Evolutionary conservation across 2,113 vertebrate species (phyloP).

Genomic region (Gracilinanus agilis): DNA sequence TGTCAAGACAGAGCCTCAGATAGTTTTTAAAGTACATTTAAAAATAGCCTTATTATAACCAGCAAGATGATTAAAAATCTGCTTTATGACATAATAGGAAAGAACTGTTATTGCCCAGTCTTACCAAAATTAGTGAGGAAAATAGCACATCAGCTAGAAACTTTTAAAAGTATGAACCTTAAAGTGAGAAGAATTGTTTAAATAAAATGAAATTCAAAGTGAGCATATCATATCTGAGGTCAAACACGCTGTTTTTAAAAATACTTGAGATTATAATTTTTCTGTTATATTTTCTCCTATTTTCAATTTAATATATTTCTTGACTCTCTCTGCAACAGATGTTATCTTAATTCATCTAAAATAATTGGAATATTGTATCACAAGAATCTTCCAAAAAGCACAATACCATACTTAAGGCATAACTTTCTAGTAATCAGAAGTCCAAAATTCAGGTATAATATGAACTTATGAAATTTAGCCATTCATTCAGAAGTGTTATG

Average conservation of each 20-base stretch:
- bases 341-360: background rate
- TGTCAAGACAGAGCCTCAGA: background rate
- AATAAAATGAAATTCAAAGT: background rate
- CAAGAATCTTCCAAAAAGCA: background rate
- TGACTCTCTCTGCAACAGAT: background rate
- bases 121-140: background rate
- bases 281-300: constrained; percentile 4
- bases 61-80: background rate
- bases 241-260: background rate
- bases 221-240: constrained; percentile 26
- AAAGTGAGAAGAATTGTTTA: background rate
- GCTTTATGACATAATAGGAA: background rate
- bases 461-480: background rate
- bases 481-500: background rate
- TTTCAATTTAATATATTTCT: constrained; percentile 38
- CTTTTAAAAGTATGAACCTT: background rate
- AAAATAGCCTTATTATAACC: background rate
- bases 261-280: background rate
- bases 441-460: background rate
- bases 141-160: background rate
- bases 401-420: background rate
- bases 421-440: background rate
- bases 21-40: background rate
- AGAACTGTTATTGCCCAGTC: background rate
- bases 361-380: background rate